Evolutionary conservation across 2,797 vertebrate species (phyloP).

Genomic region (Clangula hyemalis): DNA sequence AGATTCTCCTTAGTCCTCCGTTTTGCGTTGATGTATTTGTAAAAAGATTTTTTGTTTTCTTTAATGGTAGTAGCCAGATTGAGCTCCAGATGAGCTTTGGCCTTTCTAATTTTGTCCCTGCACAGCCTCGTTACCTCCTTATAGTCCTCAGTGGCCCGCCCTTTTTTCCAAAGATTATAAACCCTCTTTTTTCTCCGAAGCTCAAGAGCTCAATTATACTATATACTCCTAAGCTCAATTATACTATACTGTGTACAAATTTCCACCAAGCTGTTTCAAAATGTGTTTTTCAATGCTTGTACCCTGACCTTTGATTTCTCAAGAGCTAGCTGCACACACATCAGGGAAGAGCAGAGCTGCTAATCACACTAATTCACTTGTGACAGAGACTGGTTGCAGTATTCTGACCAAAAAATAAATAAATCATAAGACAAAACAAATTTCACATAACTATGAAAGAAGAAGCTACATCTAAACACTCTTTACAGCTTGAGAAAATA

Average conservation of each 20-base stretch:
- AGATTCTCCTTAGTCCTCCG: too few relatives aligned
- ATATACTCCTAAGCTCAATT: not conserved
- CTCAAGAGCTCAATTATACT: too few relatives aligned
- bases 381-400: not conserved
- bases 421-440: not conserved
- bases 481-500: not conserved
- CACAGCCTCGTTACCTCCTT: too few relatives aligned
- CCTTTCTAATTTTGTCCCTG: too few relatives aligned
- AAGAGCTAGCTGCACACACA: not conserved
- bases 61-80: too few relatives aligned
- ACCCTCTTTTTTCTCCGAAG: too few relatives aligned
- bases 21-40: too few relatives aligned
- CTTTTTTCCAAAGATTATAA: too few relatives aligned
- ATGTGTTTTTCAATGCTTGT: not conserved
- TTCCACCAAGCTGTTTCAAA: not conserved
- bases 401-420: not conserved
- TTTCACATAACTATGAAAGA: not conserved
- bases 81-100: too few relatives aligned
- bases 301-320: not conserved
- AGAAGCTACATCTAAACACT: not conserved
- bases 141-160: too few relatives aligned
- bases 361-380: slow-evolving; percentile 7
- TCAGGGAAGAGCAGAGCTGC: not conserved
- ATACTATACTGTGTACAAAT: not conserved
- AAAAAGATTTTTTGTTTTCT: too few relatives aligned